These are phyloP conservation scores for Rhizomys pruinosus DNA, from an alignment of 2,113 vertebrate genomes.

Conservation along the genomic window DNA sequence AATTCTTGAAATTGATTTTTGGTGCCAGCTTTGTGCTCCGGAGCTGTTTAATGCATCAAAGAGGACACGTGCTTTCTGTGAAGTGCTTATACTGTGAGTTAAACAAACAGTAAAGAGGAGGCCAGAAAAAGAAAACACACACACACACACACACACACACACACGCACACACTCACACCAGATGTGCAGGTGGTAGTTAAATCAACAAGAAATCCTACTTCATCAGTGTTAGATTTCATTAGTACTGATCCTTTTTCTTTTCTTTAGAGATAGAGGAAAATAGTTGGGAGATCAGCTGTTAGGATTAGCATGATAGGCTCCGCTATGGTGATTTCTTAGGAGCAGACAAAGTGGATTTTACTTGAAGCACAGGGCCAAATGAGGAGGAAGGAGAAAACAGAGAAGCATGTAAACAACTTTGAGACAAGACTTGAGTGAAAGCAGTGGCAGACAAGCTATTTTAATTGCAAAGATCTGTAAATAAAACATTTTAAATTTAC, in stretches of 20 bases:
- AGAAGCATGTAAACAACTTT: not conserved
- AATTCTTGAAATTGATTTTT: not conserved
- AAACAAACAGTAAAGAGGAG: not conserved
- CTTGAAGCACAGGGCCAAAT: not conserved
- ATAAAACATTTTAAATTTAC: not conserved
- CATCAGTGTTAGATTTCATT: slow-evolving; percentile 43
- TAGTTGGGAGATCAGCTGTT: not conserved
- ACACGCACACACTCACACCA: not conserved
- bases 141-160: too few relatives aligned
- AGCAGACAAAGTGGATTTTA: not conserved
- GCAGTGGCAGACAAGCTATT: not conserved
- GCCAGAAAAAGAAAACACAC: not conserved
- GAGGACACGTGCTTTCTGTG: not conserved
- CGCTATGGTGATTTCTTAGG: not conserved
- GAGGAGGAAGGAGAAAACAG: not conserved
- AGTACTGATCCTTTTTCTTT: not conserved
- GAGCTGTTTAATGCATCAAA: not conserved
- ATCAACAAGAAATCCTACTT: not conserved
- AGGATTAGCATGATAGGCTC: not conserved
- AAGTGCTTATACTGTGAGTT: slow-evolving; percentile 1
- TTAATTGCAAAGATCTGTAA: not conserved
- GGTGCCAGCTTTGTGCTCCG: not conserved
- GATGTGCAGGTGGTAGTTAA: slow-evolving; percentile 27
- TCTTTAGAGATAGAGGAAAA: slow-evolving; percentile 4
- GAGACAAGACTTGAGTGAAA: not conserved